These are phyloP conservation scores for Xestoiulus laeticollis DNA, from an alignment of 2,888 invertebrate species.

Conservation along the genomic window DNA sequence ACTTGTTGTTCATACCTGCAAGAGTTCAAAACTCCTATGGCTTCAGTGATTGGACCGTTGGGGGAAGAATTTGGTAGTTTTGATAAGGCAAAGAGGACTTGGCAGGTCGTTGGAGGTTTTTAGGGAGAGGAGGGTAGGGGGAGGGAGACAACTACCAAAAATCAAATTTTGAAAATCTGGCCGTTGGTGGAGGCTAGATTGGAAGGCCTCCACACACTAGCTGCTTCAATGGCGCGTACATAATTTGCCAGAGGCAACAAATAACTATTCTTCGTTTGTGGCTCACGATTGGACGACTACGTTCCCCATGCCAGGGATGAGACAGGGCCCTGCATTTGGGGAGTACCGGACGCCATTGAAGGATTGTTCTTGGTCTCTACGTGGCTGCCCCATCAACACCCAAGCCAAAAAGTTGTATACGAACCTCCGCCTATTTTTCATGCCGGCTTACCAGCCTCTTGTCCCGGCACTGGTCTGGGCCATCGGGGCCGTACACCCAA, in stretches of 20 bases:
- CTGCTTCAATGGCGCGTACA: conserved; percentile 12
- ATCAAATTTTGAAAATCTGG: not conserved
- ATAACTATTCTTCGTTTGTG: not conserved
- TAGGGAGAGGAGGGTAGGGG: not conserved
- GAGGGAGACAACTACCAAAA: not conserved
- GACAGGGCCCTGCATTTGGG: conserved; percentile 23
- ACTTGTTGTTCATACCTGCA: not conserved
- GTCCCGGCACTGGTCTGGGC: not conserved
- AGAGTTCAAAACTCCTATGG: conserved; percentile 31
- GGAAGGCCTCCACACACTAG: not conserved
- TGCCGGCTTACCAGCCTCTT: not conserved
- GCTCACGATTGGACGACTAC: not conserved
- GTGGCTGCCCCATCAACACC: not conserved
- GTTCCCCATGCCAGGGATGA: not conserved
- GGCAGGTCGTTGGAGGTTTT: not conserved
- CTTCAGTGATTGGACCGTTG: not conserved
- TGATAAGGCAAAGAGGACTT: not conserved
- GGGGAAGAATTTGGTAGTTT: not conserved
- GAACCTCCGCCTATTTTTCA: not conserved
- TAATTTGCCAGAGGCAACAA: conserved; percentile 10
- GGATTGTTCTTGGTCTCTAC: not conserved
- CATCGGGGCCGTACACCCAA: no score
- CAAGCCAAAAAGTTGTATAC: not conserved
- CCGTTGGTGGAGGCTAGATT: conserved; percentile 37
- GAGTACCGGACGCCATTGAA: conserved; percentile 13